Percentiles rank a stretch among this genome's conserved stretches.
phyloP scores from a whole-genome alignment of 2,797 vertebrate genomes.

The Gallinago nigripennis region DNA sequence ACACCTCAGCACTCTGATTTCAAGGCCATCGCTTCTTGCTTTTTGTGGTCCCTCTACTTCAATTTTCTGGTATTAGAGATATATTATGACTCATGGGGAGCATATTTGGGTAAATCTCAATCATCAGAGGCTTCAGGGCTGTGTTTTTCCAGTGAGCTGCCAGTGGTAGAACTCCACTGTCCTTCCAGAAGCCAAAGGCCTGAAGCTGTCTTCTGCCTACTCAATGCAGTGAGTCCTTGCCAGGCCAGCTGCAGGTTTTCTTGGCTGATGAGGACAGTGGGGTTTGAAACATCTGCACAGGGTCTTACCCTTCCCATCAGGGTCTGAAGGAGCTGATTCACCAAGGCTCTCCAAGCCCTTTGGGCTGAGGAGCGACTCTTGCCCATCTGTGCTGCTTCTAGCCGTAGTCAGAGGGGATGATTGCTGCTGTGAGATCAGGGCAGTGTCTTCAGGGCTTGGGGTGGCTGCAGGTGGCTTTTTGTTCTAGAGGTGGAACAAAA shows the following conservation, averaged over 20 bases:
- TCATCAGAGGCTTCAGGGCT: accelerated
- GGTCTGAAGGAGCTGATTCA: not conserved
- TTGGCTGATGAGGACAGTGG: not conserved
- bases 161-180: not conserved
- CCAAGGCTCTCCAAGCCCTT: not conserved
- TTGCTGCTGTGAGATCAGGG: not conserved
- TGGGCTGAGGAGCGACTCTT: not conserved
- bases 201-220: not conserved
- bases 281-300: not conserved
- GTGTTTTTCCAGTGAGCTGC: not conserved
- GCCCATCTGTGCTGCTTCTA: not conserved
- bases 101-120: not conserved
- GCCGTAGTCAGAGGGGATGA: accelerated
- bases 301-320: not conserved
- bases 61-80: not conserved
- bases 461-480: not conserved
- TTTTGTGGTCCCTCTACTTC: not conserved
- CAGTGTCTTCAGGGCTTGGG: not conserved
- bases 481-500: not conserved
- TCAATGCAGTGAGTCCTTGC: not conserved
- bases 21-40: not conserved
- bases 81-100: not conserved
- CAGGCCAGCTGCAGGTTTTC: not conserved
- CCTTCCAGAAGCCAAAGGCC: not conserved
- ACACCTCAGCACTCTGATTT: not conserved